Evolutionary conservation across 2,888 invertebrate species (phyloP).

Genomic region (Melinaea menophilus): DNA sequence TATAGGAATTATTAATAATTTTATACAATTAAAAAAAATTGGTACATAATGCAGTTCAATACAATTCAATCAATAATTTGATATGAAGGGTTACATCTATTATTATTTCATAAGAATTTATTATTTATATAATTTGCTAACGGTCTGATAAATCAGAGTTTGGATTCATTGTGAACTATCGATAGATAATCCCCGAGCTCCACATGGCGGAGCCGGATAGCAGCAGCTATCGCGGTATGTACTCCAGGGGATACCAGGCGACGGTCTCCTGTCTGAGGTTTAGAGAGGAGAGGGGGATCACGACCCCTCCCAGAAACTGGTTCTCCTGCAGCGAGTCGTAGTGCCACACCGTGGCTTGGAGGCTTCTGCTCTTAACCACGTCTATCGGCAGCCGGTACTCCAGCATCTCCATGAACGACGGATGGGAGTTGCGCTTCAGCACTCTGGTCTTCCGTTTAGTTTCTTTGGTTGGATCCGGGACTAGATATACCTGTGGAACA

Average conservation of each 20-base stretch:
- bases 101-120: too few relatives aligned
- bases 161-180: neutral
- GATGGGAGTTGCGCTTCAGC: conserved; percentile 93
- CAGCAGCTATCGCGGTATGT: conserved; percentile 70
- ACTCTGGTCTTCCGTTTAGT: conserved; percentile 98
- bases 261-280: conserved; percentile 87
- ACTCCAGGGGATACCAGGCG: conserved; percentile 89
- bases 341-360: conserved; percentile 98
- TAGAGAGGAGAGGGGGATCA: conserved; percentile 84
- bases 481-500: conserved; percentile 82
- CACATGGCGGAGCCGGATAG: conserved; percentile 58
- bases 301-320: conserved; percentile 95
- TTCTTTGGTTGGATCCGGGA: conserved; percentile 93
- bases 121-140: too few relatives aligned
- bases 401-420: conserved; percentile 98
- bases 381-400: conserved; percentile 92
- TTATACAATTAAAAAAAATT: too few relatives aligned
- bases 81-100: too few relatives aligned
- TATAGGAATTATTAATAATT: neutral
- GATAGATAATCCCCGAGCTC: conserved; percentile 41
- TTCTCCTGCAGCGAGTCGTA: conserved; percentile 96
- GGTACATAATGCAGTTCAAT: too few relatives aligned
- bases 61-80: too few relatives aligned
- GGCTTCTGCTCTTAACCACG: conserved; percentile 82
- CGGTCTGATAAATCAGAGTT: neutral